Conservation (phyloP, 2,797 vertebrate species). For the Nannoperca australis region DNA sequence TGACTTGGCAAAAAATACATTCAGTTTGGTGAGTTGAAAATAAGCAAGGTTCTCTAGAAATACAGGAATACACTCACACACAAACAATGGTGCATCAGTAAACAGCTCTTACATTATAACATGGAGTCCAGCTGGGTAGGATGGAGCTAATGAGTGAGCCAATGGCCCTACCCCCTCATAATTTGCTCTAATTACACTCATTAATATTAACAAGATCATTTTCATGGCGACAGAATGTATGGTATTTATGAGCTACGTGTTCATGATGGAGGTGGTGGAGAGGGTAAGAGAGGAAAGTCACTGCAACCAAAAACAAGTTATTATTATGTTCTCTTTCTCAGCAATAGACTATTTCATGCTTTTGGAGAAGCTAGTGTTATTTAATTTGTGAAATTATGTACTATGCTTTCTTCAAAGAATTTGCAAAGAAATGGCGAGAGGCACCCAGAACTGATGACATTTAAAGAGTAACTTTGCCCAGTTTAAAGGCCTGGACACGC, state of each 20-base stretch:
- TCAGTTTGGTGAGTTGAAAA: background rate
- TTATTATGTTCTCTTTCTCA: background rate
- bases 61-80: background rate
- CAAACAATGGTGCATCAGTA: conserved; percentile 10
- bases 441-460: background rate
- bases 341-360: background rate
- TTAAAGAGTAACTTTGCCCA: background rate
- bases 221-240: conserved; percentile 62
- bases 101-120: conserved; percentile 37
- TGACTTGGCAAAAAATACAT: background rate
- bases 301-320: conserved; percentile 11
- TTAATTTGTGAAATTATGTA: background rate
- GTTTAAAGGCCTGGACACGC: background rate
- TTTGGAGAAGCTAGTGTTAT: background rate
- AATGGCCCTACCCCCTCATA: conserved; percentile 64
- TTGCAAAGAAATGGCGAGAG: background rate
- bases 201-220: conserved; percentile 81
- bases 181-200: conserved; percentile 75
- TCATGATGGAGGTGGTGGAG: conserved; percentile 21
- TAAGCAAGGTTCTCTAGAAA: background rate
- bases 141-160: conserved; percentile 52
- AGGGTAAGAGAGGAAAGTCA: conserved; percentile 40
- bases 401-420: background rate
- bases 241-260: conserved; percentile 55
- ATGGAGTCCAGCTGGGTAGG: conserved; percentile 69